Evolutionary conservation across 2,113 vertebrate genomes (phyloP).

Genomic region (Triplophysa tibetana): DNA sequence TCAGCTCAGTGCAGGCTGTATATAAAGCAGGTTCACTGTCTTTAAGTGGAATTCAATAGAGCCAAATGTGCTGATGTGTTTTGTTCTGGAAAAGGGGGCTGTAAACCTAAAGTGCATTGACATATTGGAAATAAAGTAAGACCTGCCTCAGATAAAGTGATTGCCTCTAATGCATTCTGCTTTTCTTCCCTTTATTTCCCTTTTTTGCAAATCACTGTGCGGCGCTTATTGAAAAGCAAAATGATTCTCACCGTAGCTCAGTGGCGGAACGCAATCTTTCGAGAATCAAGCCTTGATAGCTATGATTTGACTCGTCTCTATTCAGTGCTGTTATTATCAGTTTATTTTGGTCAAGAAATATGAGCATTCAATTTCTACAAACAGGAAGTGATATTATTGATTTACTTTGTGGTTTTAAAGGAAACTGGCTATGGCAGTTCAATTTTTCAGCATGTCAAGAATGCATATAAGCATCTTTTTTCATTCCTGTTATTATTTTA

Average conservation of each 20-base stretch:
- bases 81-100: slow-evolving; percentile 8
- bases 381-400: slow-evolving; percentile 20
- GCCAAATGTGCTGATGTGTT: slow-evolving; percentile 31
- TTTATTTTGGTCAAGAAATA: slow-evolving; percentile 4
- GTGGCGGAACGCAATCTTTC: slow-evolving; percentile 10
- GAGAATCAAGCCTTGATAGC: background rate
- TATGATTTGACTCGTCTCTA: slow-evolving; percentile 10
- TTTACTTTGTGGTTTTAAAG: background rate
- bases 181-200: background rate
- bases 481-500: background rate
- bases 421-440: background rate
- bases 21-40: slow-evolving; percentile 40
- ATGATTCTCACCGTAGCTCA: background rate
- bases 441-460: background rate
- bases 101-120: slow-evolving; percentile 45
- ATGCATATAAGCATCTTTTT: background rate
- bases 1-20: slow-evolving; percentile 2
- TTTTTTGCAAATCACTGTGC: slow-evolving; percentile 23
- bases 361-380: background rate
- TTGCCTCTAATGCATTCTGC: slow-evolving; percentile 44
- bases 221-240: background rate
- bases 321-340: background rate
- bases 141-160: slow-evolving; percentile 40
- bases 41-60: slow-evolving; percentile 26
- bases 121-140: slow-evolving; percentile 41